Evolutionary conservation across 2,888 invertebrate species (phyloP).

Genomic region (Meta bourneti): DNA sequence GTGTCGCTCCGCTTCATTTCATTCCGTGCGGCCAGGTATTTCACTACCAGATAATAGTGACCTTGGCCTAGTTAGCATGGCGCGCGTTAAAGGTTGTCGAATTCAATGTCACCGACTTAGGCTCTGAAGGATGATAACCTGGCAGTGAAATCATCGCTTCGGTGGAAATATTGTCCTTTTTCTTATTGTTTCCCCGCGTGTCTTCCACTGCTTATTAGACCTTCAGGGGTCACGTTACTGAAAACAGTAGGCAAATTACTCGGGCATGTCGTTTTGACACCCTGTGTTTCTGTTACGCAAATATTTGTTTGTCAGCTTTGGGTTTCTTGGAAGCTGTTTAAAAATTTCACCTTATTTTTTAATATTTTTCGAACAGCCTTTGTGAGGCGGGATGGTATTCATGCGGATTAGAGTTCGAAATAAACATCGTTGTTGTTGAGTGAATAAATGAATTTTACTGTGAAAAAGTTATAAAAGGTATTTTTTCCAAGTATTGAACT

Average conservation of each 20-base stretch:
- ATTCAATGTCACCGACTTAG: slow-evolving; percentile 61
- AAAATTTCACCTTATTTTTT: background rate
- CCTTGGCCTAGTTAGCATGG: slow-evolving; percentile 66
- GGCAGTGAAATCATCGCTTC: slow-evolving; percentile 19
- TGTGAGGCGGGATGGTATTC: too few species aligned
- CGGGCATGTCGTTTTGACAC: slow-evolving; percentile 18
- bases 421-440: too few species aligned
- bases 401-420: too few species aligned
- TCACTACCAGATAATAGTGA: slow-evolving; percentile 35
- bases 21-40: slow-evolving; percentile 11
- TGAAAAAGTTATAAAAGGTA: too few species aligned
- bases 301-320: background rate
- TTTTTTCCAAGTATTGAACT: too few species aligned
- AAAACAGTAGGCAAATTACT: slow-evolving; percentile 26
- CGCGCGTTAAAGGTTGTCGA: slow-evolving; percentile 55
- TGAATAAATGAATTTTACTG: too few species aligned
- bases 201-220: slow-evolving; percentile 33
- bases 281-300: slow-evolving; percentile 7
- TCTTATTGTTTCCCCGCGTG: background rate
- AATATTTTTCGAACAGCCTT: too few species aligned
- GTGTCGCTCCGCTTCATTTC: slow-evolving; percentile 50
- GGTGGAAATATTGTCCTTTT: background rate
- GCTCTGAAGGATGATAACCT: slow-evolving; percentile 51
- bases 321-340: slow-evolving; percentile 5
- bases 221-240: slow-evolving; percentile 2